These are phyloP conservation scores for Umimayanthus kanabou DNA, from an alignment of 92 coral and sea anemone species.

Conservation along the genomic window DNA sequence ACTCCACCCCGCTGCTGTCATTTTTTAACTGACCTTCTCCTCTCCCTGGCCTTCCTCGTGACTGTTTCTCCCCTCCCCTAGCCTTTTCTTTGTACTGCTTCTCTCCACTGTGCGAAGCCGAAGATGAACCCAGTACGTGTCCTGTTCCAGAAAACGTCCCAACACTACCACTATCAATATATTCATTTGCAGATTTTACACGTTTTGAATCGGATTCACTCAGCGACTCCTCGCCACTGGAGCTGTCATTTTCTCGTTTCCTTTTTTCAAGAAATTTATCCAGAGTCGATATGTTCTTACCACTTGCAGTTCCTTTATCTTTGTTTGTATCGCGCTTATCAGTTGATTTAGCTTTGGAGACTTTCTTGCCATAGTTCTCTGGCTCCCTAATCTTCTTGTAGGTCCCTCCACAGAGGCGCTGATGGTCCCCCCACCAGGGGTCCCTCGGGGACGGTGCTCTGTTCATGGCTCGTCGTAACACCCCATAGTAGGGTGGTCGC, in stretches of 20 bases:
- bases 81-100: not conserved
- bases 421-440: conserved; percentile 98
- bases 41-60: not conserved
- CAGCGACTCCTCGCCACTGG: not conserved
- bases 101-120: conserved; percentile 6
- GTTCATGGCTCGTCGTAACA: conserved; percentile 94
- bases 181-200: conserved; percentile 31
- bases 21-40: not conserved
- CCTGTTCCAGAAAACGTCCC: conserved; percentile 83
- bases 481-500: conserved; percentile 93
- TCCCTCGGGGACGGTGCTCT: conserved; percentile 94
- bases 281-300: conserved; percentile 40
- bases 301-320: conserved; percentile 26
- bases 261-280: conserved; percentile 38
- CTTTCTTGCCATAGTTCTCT: conserved; percentile 87
- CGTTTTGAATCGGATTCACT: conserved; percentile 29
- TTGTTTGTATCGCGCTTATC: conserved; percentile 14
- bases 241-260: conserved; percentile 29
- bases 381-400: conserved; percentile 93
- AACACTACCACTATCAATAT: conserved; percentile 25
- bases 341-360: conserved; percentile 45
- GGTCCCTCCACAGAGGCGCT: conserved; percentile 91
- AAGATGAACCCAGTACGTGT: conserved; percentile 58
- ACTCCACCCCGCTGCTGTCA: not conserved
- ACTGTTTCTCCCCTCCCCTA: not conserved